These are phyloP conservation scores for Eremophila alpestris DNA, from an alignment of 2,797 vertebrate genomes.

Conservation along the genomic window DNA sequence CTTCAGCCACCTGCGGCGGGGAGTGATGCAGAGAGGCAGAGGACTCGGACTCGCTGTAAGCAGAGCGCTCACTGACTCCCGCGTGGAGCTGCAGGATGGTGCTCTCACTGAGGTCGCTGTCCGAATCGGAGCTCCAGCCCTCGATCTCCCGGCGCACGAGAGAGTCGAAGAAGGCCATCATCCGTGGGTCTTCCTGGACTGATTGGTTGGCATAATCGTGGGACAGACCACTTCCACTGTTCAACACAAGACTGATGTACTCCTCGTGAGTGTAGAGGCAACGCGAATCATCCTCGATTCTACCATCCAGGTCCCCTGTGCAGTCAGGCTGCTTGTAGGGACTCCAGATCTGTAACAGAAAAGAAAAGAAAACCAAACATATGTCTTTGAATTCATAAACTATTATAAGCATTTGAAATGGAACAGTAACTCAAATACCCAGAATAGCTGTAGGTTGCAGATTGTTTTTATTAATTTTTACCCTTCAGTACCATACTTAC, in stretches of 20 bases:
- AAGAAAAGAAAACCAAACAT: neutral
- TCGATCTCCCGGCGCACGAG: constrained; percentile 95
- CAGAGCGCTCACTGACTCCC: constrained; percentile 80
- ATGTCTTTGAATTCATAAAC: neutral
- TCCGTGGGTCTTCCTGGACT: constrained; percentile 95
- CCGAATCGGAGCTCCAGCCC: constrained; percentile 98
- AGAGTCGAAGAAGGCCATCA: constrained; percentile 99
- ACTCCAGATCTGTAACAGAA: constrained; percentile 89
- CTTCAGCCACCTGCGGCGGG: constrained; percentile 75
- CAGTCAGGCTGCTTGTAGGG: constrained; percentile 96
- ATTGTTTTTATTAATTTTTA: neutral
- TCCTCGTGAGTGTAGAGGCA: constrained; percentile 97
- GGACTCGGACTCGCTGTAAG: constrained; percentile 89
- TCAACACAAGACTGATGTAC: constrained; percentile 97
- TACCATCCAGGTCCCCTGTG: constrained; percentile 91
- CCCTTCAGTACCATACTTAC: neutral
- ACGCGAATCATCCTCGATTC: constrained; percentile 92
- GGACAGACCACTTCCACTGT: constrained; percentile 95
- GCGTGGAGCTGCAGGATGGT: constrained; percentile 95
- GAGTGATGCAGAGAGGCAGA: constrained; percentile 87
- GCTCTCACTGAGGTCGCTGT: constrained; percentile 93
- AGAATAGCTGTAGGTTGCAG: neutral
- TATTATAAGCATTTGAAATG: neutral
- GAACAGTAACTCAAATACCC: neutral
- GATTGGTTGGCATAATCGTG: constrained; percentile 98